Conservation (phyloP, 2,113 vertebrate species). For the Notothenia coriiceps region DNA sequence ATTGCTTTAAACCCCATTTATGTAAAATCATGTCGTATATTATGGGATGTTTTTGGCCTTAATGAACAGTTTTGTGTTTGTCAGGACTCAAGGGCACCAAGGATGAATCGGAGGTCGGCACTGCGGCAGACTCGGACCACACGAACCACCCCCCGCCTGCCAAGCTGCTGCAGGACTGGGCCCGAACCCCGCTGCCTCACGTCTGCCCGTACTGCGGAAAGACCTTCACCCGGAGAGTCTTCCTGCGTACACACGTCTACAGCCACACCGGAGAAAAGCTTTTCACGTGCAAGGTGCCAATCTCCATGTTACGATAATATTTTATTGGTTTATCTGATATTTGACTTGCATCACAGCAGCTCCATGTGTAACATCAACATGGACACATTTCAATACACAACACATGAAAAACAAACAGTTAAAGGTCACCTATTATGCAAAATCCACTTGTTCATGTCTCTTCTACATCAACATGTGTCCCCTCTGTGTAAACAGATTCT, state of each 20-base stretch:
- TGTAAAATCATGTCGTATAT: neutral
- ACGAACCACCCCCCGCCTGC: slow-evolving; percentile 81
- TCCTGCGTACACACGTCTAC: slow-evolving; percentile 91
- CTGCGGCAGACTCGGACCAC: slow-evolving; percentile 44
- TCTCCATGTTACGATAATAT: neutral
- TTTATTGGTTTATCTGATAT: too few relatives aligned
- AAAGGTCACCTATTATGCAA: too few relatives aligned
- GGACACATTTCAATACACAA: too few relatives aligned
- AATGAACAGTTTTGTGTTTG: neutral
- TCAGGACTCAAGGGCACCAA: slow-evolving; percentile 63
- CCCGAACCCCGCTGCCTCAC: slow-evolving; percentile 86
- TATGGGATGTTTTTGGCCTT: neutral
- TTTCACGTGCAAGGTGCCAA: slow-evolving; percentile 86
- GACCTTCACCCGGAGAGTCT: slow-evolving; percentile 91
- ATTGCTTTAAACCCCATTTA: neutral
- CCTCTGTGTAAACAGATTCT: too few relatives aligned
- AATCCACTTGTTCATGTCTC: too few relatives aligned
- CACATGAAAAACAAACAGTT: too few relatives aligned
- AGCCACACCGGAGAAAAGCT: slow-evolving; percentile 92
- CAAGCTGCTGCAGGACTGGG: slow-evolving; percentile 85
- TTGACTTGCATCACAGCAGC: too few relatives aligned
- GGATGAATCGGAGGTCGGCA: slow-evolving; percentile 52
- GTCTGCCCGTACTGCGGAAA: slow-evolving; percentile 92
- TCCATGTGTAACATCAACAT: too few relatives aligned
- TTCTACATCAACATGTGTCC: too few relatives aligned